phyloP scores from a whole-genome alignment of 2,797 vertebrate genomes.

The Acanthopagrus latus region DNA sequence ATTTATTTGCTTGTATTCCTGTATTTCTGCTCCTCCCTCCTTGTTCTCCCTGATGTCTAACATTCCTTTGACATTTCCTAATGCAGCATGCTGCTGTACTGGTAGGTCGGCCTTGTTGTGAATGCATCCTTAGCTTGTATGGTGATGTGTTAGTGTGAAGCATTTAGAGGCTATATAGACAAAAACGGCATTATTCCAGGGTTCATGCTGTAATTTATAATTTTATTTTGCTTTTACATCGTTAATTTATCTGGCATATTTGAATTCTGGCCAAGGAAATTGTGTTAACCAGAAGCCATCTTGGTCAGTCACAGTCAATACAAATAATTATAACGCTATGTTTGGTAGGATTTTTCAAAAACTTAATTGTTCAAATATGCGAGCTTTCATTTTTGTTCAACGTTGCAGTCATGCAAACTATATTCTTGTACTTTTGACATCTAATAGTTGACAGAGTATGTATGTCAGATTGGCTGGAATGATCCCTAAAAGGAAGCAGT shows the following conservation, averaged over 20 bases:
- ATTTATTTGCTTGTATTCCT: conserved; percentile 39
- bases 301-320: background rate
- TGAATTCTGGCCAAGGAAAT: background rate
- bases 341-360: background rate
- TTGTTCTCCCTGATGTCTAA: conserved; percentile 79
- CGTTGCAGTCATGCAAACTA: background rate
- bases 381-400: background rate
- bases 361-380: background rate
- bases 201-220: conserved; percentile 50
- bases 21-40: conserved; percentile 61
- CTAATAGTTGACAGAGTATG: background rate
- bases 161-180: conserved; percentile 48
- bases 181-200: conserved; percentile 41
- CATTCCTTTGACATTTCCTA: conserved; percentile 83
- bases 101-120: conserved; percentile 85
- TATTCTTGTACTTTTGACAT: background rate
- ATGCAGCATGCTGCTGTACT: conserved; percentile 90
- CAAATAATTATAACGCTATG: background rate
- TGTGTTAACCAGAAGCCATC: background rate
- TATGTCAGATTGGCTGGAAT: background rate
- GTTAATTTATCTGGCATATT: conserved; percentile 27
- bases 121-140: conserved; percentile 77
- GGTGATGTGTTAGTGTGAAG: conserved; percentile 71
- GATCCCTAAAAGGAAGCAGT: background rate
- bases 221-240: conserved; percentile 30